These are phyloP conservation scores for Teleopsis dalmanni DNA, from an alignment of 1,140 invertebrate genomes.

Conservation along the genomic window DNA sequence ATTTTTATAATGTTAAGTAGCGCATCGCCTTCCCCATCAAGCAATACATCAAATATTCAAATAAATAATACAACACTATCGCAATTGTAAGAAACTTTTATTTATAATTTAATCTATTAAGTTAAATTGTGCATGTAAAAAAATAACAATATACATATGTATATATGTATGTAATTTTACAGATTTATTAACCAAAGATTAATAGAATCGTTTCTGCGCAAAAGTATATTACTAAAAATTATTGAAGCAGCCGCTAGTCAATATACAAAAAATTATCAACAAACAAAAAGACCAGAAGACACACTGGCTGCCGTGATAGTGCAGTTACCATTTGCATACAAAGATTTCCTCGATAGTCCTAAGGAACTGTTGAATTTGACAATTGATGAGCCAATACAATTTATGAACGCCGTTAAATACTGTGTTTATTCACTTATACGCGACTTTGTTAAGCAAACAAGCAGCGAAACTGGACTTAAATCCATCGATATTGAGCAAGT, in stretches of 20 bases:
- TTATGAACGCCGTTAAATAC: conserved; percentile 28
- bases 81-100: no score
- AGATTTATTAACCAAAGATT: conserved; percentile 31
- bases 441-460: conserved; percentile 10
- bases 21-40: no score
- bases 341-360: conserved; percentile 15
- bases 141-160: no score
- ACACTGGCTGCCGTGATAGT: conserved; percentile 25
- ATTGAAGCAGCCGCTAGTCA: conserved; percentile 18
- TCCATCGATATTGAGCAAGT: conserved; percentile 32
- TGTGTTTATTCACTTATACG: conserved; percentile 24
- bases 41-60: no score
- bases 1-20: no score
- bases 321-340: conserved; percentile 24
- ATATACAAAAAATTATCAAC: conserved; percentile 19
- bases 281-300: conserved; percentile 21
- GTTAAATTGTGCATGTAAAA: no score
- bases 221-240: conserved; percentile 23
- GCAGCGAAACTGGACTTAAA: background rate
- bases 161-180: no score
- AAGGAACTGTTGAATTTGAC: conserved; percentile 19
- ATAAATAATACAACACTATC: no score
- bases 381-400: conserved; percentile 31
- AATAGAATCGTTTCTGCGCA: conserved; percentile 23
- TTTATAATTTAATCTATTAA: no score